These are phyloP conservation scores for Alsophila aescularia DNA, from an alignment of 2,888 invertebrate species.

Conservation along the genomic window DNA sequence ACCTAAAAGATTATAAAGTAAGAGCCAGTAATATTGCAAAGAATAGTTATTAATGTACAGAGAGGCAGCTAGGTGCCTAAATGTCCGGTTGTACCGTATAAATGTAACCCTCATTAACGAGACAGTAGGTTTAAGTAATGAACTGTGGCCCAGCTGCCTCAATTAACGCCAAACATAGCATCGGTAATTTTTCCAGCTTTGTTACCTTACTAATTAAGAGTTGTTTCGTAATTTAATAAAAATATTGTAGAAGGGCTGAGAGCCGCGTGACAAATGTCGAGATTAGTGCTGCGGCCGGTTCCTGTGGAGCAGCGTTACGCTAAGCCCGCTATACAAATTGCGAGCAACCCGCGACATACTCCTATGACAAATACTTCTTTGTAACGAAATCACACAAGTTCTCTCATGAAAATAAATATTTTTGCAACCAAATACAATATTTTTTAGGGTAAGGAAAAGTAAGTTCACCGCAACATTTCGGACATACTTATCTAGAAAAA, in stretches of 20 bases:
- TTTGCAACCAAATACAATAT: too few species aligned
- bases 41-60: too few species aligned
- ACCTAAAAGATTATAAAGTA: too few species aligned
- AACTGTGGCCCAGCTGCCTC: neutral
- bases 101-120: neutral
- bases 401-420: neutral
- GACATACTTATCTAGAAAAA: too few species aligned
- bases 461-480: too few species aligned
- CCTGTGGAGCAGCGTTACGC: neutral
- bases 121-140: neutral
- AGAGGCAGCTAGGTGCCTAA: too few species aligned
- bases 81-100: too few species aligned
- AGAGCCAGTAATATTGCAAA: too few species aligned
- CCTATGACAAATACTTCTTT: conserved; percentile 1
- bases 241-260: neutral
- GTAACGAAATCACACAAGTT: conserved; percentile 4
- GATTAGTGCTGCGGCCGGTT: conserved; percentile 7
- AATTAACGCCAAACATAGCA: conserved; percentile 20
- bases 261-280: conserved; percentile 16
- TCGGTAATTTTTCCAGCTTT: conserved; percentile 44
- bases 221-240: conserved; percentile 50
- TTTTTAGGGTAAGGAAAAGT: too few species aligned
- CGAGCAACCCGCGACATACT: conserved; percentile 3
- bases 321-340: conserved; percentile 10
- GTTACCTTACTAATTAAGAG: conserved; percentile 47